These are phyloP conservation scores for Cyprinodon variegatus DNA, from an alignment of 2,113 vertebrate species.

Conservation along the genomic window DNA sequence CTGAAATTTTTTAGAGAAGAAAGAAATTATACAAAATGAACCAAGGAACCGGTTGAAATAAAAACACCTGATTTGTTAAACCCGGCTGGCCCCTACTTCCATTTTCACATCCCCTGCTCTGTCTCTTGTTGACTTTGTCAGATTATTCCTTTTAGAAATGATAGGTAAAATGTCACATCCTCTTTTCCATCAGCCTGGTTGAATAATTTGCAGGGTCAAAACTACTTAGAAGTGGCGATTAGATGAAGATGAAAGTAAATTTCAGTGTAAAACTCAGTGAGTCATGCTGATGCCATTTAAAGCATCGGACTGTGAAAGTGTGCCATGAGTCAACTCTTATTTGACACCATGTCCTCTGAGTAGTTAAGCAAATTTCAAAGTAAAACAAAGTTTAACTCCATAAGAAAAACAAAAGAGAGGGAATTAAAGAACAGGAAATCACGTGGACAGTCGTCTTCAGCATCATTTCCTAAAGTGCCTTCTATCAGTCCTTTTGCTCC, in stretches of 20 bases:
- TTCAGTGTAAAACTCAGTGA: constrained; percentile 23
- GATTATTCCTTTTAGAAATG: background rate
- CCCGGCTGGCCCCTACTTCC: background rate
- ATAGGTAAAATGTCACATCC: background rate
- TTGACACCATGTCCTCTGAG: constrained; percentile 5
- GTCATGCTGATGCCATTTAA: constrained; percentile 24
- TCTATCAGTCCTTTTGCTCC: background rate
- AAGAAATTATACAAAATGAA: background rate
- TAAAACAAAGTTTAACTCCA: background rate
- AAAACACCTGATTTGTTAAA: constrained; percentile 8
- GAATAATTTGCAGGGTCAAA: background rate
- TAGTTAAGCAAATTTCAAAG: background rate
- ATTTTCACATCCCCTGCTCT: background rate
- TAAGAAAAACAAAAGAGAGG: background rate
- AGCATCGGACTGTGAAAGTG: background rate
- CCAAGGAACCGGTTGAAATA: background rate
- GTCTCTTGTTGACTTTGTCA: background rate
- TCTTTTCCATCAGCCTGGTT: background rate
- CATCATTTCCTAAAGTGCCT: background rate
- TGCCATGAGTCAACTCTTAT: constrained; percentile 20
- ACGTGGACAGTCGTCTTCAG: background rate
- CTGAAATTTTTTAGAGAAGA: background rate
- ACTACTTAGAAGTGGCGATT: background rate
- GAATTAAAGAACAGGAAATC: background rate
- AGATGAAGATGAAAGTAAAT: background rate